Evolutionary conservation across 2,113 vertebrate species (phyloP).

Genomic region (Ornithorhynchus anatinus): DNA sequence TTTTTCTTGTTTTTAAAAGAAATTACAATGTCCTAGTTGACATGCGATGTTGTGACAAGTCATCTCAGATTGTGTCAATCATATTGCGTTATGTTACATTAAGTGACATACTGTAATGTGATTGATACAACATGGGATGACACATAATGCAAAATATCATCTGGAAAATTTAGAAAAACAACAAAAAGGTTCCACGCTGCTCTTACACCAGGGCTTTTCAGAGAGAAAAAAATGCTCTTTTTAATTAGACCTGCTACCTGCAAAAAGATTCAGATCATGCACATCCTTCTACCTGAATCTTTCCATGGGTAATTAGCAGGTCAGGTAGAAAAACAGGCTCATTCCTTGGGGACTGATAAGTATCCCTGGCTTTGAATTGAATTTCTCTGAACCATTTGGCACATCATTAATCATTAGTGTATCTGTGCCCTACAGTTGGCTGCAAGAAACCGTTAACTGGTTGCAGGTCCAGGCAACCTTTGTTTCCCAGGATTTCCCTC

Average conservation of each 20-base stretch:
- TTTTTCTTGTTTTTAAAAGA: constrained; percentile 30
- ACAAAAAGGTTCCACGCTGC: neutral
- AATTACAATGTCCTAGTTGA: constrained; percentile 60
- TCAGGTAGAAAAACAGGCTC: constrained; percentile 4
- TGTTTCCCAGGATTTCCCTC: neutral
- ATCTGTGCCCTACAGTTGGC: constrained; percentile 23
- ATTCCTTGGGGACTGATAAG: constrained; percentile 23
- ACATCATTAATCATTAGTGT: constrained; percentile 52
- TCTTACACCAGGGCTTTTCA: constrained; percentile 26
- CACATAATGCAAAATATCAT: constrained; percentile 71
- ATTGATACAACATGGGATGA: constrained; percentile 70
- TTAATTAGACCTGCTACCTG: constrained; percentile 12
- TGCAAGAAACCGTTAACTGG: constrained; percentile 37
- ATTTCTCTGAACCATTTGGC: constrained; percentile 39
- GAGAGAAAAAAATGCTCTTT: constrained; percentile 9
- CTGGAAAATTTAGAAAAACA: constrained; percentile 66
- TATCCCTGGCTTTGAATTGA: constrained; percentile 45
- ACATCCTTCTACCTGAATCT: constrained; percentile 11
- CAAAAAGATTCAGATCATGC: constrained; percentile 2
- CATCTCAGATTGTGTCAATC: constrained; percentile 71
- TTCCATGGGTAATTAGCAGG: constrained; percentile 39
- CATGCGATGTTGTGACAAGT: constrained; percentile 70
- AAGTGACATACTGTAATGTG: constrained; percentile 72
- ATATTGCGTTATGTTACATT: constrained; percentile 62
- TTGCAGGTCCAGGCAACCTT: constrained; percentile 11